Evolutionary conservation across 1,140 invertebrate genomes (phyloP), one percentile per base, ranked within the genome.

Genomic region (Scylla paramamosain): DNA sequence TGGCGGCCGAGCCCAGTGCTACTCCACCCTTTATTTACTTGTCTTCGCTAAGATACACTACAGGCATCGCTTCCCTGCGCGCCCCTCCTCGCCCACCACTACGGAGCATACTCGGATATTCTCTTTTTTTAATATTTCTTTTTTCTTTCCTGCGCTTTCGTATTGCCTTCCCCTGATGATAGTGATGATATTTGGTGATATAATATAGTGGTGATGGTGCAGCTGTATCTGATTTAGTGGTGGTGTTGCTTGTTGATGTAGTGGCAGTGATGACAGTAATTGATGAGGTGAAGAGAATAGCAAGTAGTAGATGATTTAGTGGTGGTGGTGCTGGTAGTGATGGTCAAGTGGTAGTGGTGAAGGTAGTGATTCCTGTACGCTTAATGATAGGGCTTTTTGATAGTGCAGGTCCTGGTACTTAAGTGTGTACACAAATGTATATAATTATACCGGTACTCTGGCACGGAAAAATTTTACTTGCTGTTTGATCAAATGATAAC

Each of bases 1-100:
- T 59, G 4, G n/a, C 46, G n/a, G 89, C 14, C 8, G 46, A 91
- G 39, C 46, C 48, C 89, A 29, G 25, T 28, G 89, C 46, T 59
- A 28, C 89, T 91, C 59, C 46, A 59, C 12, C 89, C n/a, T 59
- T 59, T 91, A 91, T 91, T 91, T 91, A 67, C 46, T 59, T 91
- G 89, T 59, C 89, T n/a, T 10, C 12, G 46, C n/a, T 29, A 91
- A 59, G 89, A 91, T 91, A 59, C 45, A 91, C 89, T 59, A 32
- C 89, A n/a, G 16, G 20, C 67, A 77, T n/a, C 67, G 6, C 67
- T n/a, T 77, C 20, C 20, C 67, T n/a, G 67, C 25, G 12, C 20
- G 12, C 20, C 6, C n/a, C 67, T 7, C 8, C 12, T 8, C 67
- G 20, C 20, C 67, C 67, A n/a, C n/a, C 20, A n/a, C 67, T 77